Conservation (phyloP, 2,113 vertebrate genomes). For the Lamprotornis superbus region DNA sequence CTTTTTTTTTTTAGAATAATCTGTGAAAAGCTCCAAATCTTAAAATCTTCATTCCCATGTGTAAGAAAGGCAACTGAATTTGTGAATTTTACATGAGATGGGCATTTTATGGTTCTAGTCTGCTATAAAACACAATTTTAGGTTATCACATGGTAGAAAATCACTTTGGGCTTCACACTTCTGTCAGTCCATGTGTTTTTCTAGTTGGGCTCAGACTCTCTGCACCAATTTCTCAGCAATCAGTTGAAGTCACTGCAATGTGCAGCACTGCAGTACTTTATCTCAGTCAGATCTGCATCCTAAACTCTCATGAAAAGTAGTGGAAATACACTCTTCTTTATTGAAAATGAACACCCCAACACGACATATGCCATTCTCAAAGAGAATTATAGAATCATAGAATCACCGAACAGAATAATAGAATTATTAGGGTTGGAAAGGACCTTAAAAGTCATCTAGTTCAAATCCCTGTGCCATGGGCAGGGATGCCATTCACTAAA, state of each 20-base stretch:
- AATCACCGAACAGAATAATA: neutral
- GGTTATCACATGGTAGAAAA: neutral
- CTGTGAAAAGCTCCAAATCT: neutral
- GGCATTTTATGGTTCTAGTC: neutral
- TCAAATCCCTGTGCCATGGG: neutral
- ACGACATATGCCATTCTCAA: neutral
- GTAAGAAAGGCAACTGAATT: neutral
- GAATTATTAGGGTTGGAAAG: neutral
- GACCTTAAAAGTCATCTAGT: neutral
- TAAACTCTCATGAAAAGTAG: neutral
- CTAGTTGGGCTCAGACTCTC: neutral
- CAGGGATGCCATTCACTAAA: neutral
- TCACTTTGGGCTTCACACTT: neutral
- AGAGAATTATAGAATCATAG: neutral
- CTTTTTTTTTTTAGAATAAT: neutral
- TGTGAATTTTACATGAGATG: neutral
- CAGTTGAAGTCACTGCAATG: neutral
- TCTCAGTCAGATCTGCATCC: neutral
- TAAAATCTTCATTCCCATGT: neutral
- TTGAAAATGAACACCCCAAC: neutral
- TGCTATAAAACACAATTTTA: neutral
- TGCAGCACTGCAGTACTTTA: neutral
- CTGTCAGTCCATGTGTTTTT: neutral
- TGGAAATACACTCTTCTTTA: neutral
- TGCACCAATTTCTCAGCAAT: neutral